Evolutionary conservation across 2,113 vertebrate species (phyloP), one percentile per base, ranked within the genome.

Genomic region (Cromileptes altivelis): DNA sequence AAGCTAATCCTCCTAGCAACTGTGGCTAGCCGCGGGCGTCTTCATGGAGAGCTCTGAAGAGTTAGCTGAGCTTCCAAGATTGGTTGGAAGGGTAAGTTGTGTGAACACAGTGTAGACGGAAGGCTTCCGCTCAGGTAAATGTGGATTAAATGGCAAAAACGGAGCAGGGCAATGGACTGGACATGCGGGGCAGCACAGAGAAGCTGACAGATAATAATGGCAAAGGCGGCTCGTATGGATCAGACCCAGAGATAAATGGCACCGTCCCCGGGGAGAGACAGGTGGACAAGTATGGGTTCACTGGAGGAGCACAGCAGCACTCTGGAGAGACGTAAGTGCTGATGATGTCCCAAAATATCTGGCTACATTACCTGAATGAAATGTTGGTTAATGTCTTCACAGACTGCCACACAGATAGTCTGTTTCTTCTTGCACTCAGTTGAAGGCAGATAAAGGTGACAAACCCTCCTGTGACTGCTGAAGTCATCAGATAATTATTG

Each of bases 261-360:
- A 91, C 88, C 70, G 91, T 92, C 72, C 84, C 88, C 0, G 84
- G 25, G 56, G 96, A 97, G 72, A 95, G 70, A 60, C 94, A 91
- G 85, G 95, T 97, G 86, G 97, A 99, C 88, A 97, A 96, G 94
- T 99, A 98, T 86, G 97, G 98, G 47, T 99, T 99, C 92, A 95
- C 96, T 4, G 96, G 97, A 67, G 97, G 96, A 89, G 94, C 96
- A 25, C 97, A 98, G 84, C 96, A 97, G 87, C 72, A 79, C 78
- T 74, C 94, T 0, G 94, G 84, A 77, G 89, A 92, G 49, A 33
- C 75, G 96, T 97, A 81, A 97, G 96, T 93, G 19, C 1, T 27
- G 2, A 33, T 1, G 9, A 4, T 58, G 45, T 19, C 4, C 19
- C 40, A 9, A 61, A 42, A 4, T 4, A 19, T 6, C 4, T 18